A percentile compares a stretch with the other conserved stretches of the same genome.
phyloP scores from a whole-genome alignment of 2,113 vertebrate species.

The Isichthys henryi region DNA sequence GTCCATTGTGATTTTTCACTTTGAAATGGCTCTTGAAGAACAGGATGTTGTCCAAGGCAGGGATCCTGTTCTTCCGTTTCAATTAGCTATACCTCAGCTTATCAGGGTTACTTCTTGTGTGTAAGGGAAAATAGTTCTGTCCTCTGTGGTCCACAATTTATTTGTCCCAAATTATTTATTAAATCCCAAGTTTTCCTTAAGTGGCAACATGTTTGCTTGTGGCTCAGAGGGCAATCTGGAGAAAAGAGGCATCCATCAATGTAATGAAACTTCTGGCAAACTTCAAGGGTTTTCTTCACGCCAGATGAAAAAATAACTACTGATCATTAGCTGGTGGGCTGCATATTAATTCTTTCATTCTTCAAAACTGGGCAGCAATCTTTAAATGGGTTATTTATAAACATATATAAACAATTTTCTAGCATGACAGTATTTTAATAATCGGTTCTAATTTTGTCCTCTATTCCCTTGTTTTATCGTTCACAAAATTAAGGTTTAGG shows the following conservation, averaged over 20 bases:
- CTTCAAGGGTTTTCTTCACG: neutral
- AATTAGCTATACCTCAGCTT: neutral
- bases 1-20: neutral
- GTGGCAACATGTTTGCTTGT: neutral
- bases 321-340: neutral
- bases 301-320: neutral
- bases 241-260: neutral
- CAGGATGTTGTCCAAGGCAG: neutral
- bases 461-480: neutral
- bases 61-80: neutral
- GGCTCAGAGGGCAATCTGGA: neutral
- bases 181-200: slow-evolving; percentile 3
- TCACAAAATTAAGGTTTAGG: neutral
- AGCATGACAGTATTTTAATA: neutral
- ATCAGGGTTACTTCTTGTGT: neutral
- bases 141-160: neutral
- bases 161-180: neutral
- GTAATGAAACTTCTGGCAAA: neutral
- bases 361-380: neutral
- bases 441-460: neutral
- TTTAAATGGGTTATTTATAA: slow-evolving; percentile 7
- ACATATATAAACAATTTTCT: neutral
- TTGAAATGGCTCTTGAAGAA: neutral
- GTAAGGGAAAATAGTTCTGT: neutral
- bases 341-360: neutral